Evolutionary conservation across 2,888 invertebrate species (phyloP), one percentile per base, ranked within the genome.

Genomic region (Dryobota labecula): DNA sequence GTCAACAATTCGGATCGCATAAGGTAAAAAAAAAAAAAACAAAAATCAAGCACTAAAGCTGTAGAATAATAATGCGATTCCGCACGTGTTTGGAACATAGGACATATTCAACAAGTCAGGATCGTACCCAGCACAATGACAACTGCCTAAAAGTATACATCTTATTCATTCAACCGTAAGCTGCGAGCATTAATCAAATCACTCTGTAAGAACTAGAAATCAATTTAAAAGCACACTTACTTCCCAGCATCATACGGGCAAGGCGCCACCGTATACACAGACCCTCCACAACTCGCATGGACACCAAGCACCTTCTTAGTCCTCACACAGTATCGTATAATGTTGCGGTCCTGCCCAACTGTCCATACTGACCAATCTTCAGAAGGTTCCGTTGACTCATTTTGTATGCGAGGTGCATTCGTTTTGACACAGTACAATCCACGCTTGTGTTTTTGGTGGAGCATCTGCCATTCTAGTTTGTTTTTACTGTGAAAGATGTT

Each of bases 241-340:
- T 96, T 96, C 88, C 96, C 96, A 67, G 98, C 97, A 92, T 98
- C 98, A 71, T 98, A 93, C 0, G 97, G 97, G 70, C 98, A 98
- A 11, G 96, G 90, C 51, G 96, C 94, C 38, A 98, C 89, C 45
- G 96, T 96, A 86, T 97, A 97, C 2, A 97, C 90, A 87, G 94
- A 97, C 18, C 97, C 98, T 8, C 97, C 97, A 78, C 97, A 96
- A 0, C 97, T 97, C 4, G 97, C 96, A 80, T 95, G 94, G 5
- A 92, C 90, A 2, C 92, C 87, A 13, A 95, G 71, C 62, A 89
- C 91, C 73, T 92, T 88, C 27, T 88, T 89, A 2, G 92, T 87
- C 63, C 89, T 86, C 61, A 97, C 73, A 38, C 92, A 94, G 68
- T 96, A 97, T 77, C 96, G 94, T 60, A 97, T 88, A 7, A 97